phyloP scores from a whole-genome alignment of 2,797 vertebrate species.

The Halcyon badia region DNA sequence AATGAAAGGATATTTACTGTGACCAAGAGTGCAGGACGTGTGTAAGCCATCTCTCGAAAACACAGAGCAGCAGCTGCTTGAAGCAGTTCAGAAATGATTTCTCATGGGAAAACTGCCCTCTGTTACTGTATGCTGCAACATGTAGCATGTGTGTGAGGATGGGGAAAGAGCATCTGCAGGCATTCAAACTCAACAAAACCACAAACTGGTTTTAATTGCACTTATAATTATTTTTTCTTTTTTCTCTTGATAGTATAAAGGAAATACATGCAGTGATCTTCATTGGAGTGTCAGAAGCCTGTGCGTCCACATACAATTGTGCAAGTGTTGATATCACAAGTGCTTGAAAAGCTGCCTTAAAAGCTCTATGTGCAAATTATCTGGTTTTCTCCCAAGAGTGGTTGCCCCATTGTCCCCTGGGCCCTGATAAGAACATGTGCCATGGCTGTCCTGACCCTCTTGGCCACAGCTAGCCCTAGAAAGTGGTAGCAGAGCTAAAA shows the following conservation, averaged over 20 bases:
- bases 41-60: not conserved
- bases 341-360: not conserved
- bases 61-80: not conserved
- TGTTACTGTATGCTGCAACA: fast-evolving
- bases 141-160: fast-evolving
- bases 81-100: not conserved
- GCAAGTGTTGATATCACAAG: not conserved
- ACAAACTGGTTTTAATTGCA: not conserved
- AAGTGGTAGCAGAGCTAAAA: not conserved
- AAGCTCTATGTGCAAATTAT: not conserved
- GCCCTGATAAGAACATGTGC: not conserved
- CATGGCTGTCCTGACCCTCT: not conserved
- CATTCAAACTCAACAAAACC: not conserved
- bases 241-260: not conserved
- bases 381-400: not conserved
- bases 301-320: not conserved
- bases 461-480: not conserved
- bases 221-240: not conserved
- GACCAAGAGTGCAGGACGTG: not conserved
- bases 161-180: not conserved
- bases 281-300: not conserved
- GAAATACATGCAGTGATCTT: not conserved
- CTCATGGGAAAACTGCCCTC: not conserved
- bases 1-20: not conserved
- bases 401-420: fast-evolving